A percentile compares a stretch with the other conserved stretches of the same genome.
These are phyloP conservation scores for Caenorhabditis inopinata DNA, from an alignment of 1,140 invertebrate genomes.

Conservation along the genomic window DNA sequence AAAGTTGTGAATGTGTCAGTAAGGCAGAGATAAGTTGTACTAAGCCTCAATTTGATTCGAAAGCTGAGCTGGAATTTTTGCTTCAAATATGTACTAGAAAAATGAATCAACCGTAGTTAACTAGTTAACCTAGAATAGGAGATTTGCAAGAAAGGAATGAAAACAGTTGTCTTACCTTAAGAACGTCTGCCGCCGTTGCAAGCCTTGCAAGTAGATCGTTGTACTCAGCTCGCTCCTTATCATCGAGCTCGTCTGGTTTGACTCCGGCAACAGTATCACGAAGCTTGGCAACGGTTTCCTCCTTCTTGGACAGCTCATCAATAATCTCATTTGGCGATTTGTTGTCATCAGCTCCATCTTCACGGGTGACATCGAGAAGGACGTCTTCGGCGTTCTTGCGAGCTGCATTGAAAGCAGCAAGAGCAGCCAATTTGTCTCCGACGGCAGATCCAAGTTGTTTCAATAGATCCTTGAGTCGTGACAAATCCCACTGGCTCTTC, in stretches of 20 bases:
- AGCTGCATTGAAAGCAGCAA: constrained; percentile 45
- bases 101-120: too few relatives aligned
- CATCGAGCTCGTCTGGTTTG: constrained; percentile 4
- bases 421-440: constrained; percentile 57
- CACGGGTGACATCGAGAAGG: neutral
- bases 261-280: neutral
- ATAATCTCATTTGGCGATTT: neutral
- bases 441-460: constrained; percentile 50
- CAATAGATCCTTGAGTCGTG: constrained; percentile 49
- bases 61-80: too few relatives aligned
- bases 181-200: neutral
- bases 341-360: neutral
- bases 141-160: too few relatives aligned
- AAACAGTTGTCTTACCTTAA: neutral
- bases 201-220: constrained; percentile 5
- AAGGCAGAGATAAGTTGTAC: too few relatives aligned
- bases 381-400: constrained; percentile 45
- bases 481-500: constrained; percentile 52
- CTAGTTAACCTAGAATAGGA: too few relatives aligned
- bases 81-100: too few relatives aligned
- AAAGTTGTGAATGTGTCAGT: too few relatives aligned
- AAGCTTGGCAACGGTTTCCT: constrained; percentile 14
- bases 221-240: neutral
- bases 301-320: neutral
- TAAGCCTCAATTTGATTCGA: too few relatives aligned